Base-by-base conservation (phyloP, 2,797 vertebrate genomes). In the Leptoclinus maculatus region DNA sequence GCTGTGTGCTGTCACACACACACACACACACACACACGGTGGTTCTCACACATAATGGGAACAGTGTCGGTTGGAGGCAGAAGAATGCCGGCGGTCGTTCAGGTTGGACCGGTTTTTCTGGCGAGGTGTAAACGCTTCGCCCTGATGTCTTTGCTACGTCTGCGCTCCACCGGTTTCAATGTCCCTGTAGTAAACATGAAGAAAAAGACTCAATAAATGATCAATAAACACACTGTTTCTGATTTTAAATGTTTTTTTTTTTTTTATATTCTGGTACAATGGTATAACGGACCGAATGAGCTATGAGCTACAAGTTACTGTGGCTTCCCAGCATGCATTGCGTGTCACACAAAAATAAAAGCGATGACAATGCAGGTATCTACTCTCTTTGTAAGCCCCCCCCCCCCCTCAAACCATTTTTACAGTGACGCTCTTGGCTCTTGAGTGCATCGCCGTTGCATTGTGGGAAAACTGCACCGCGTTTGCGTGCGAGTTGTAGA, bases 81-180 rank as follows among this genome's bases (percentile, higher is more conserved):
- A 86, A 58, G 84, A 90, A 90, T 83, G 83, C 41, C 3, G 3
- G 53, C 34, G 5, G 84, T 17, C 5, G 1, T 56, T 75, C 92
- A 12, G 64, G 93, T 82, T 8, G 0, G 62, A 84, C 91, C 27
- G 0, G 91, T 85, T 90, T 79, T 86, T 85, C 87, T 25, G 57
- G 82, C 11, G 2, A 27, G 59, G 51, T 36, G 74, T 75, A 5
- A 54, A 63, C 32, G 49, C 47, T 75, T 0, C 2, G 45, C 34
- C 23, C 54, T 43, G 41, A 56, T 0, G 58, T 21, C 39, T 79
- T 14, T 2, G 5, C 29, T 64, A 1, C 63, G 66, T 57, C 49
- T 53, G 27, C 5, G 38, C 43, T 34, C 29, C 17, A 12, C 21
- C 4, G 1, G 47, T 74, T 76, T 66, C 70, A 25, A 5, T 45